Evolutionary conservation across 2,113 vertebrate species (phyloP).

Genomic region (Nesospiza acunhae): DNA sequence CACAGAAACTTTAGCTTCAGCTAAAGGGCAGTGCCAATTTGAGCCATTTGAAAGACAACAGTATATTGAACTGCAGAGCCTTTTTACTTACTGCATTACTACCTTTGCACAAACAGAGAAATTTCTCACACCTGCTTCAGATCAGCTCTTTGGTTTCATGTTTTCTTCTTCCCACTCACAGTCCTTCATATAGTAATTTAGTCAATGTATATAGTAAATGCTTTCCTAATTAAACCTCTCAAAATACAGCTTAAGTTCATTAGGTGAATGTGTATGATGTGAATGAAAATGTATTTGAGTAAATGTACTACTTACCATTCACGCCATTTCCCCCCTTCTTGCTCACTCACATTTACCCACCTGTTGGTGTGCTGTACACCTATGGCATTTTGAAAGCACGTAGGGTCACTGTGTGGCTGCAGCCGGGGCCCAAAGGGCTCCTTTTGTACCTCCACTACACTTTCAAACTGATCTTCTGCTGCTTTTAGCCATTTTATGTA

Average conservation of each 20-base stretch:
- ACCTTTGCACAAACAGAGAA: background rate
- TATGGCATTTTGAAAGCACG: background rate
- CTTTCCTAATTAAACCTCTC: background rate
- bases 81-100: background rate
- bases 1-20: background rate
- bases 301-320: background rate
- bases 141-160: background rate
- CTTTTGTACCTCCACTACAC: background rate
- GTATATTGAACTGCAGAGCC: background rate
- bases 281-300: background rate
- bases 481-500: background rate
- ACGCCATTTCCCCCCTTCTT: accelerated
- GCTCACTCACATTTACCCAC: background rate
- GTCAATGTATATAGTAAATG: background rate
- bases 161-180: background rate
- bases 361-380: background rate
- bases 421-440: background rate
- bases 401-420: background rate
- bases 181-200: background rate
- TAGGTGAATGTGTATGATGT: background rate
- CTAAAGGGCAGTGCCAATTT: background rate
- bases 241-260: background rate
- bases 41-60: background rate
- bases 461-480: background rate
- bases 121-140: background rate